Percentiles rank a stretch among this genome's conserved stretches.
phyloP scores from a whole-genome alignment of 2,113 vertebrate genomes.

The Reinhardtius hippoglossoides region DNA sequence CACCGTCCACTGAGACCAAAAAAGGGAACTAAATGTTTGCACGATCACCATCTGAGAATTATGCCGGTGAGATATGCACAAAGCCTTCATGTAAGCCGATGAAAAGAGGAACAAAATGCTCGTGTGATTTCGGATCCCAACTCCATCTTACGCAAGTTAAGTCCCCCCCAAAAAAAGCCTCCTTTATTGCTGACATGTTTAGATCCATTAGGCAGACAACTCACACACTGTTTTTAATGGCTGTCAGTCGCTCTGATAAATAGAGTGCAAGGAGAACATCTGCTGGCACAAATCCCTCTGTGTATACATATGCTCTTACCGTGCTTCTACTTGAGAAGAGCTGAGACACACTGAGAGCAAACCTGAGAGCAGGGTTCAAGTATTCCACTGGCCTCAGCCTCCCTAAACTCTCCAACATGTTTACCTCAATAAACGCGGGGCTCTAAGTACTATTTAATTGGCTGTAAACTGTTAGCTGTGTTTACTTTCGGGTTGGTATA shows the following conservation, averaged over 20 bases:
- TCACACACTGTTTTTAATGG: slow-evolving; percentile 79
- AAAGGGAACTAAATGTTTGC: slow-evolving; percentile 61
- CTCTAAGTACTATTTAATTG: slow-evolving; percentile 93
- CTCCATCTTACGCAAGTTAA: slow-evolving; percentile 32
- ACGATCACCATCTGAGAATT: slow-evolving; percentile 24
- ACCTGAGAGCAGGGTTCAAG: slow-evolving; percentile 70
- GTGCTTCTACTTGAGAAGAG: slow-evolving; percentile 61
- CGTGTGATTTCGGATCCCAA: slow-evolving; percentile 54
- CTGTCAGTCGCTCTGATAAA: slow-evolving; percentile 79
- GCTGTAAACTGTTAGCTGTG: slow-evolving; percentile 89
- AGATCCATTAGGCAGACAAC: slow-evolving; percentile 63
- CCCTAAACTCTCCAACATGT: slow-evolving; percentile 86
- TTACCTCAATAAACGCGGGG: slow-evolving; percentile 88
- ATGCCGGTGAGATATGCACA: slow-evolving; percentile 16
- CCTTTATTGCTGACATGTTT: slow-evolving; percentile 68
- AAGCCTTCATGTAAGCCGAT: not conserved
- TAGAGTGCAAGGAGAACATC: slow-evolving; percentile 80
- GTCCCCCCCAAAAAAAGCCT: slow-evolving; percentile 25
- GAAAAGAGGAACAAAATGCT: slow-evolving; percentile 19
- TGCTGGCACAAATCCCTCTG: slow-evolving; percentile 72
- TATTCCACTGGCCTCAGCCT: slow-evolving; percentile 59
- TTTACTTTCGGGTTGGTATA: slow-evolving; percentile 91
- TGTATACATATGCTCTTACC: slow-evolving; percentile 74
- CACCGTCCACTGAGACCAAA: slow-evolving; percentile 59
- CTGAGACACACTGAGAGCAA: slow-evolving; percentile 60